These are phyloP conservation scores for Nasonia giraulti DNA, from an alignment of 1,140 invertebrate species.

Conservation along the genomic window DNA sequence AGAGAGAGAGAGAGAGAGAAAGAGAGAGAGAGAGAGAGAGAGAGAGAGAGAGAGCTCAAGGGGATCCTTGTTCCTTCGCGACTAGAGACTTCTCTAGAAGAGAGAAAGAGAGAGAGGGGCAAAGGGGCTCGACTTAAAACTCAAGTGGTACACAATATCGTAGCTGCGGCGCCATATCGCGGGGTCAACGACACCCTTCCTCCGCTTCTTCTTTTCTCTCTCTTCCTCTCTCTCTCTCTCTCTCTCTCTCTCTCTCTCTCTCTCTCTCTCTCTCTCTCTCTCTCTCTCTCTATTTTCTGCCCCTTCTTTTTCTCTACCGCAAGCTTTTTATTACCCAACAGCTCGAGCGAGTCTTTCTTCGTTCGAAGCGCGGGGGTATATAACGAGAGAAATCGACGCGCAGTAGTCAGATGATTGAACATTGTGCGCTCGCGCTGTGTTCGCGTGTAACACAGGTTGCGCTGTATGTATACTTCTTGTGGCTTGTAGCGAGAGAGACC, in stretches of 20 bases:
- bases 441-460: conserved; percentile 58
- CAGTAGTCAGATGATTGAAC: conserved; percentile 61
- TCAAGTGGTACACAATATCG: conserved; percentile 71
- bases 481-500: conserved; percentile 2
- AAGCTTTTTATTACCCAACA: conserved; percentile 9
- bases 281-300: background rate
- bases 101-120: background rate
- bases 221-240: background rate
- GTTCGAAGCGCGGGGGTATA: conserved; percentile 62
- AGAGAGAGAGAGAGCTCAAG: conserved; percentile 61
- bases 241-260: too few relatives aligned
- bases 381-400: conserved; percentile 53
- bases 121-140: conserved; percentile 64
- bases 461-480: background rate
- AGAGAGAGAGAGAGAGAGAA: conserved; percentile 58
- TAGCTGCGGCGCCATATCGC: conserved; percentile 32
- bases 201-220: conserved; percentile 18
- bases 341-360: conserved; percentile 60
- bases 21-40: conserved; percentile 61
- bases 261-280: conserved; percentile 7
- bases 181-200: conserved; percentile 64
- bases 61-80: conserved; percentile 68
- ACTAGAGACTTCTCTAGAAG: conserved; percentile 58
- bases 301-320: conserved; percentile 2
- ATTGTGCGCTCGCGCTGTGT: conserved; percentile 55